Percentiles rank a stretch among this genome's conserved stretches.
Conservation (phyloP, 2,797 vertebrate genomes). For the Pantherophis vulpinus region DNA sequence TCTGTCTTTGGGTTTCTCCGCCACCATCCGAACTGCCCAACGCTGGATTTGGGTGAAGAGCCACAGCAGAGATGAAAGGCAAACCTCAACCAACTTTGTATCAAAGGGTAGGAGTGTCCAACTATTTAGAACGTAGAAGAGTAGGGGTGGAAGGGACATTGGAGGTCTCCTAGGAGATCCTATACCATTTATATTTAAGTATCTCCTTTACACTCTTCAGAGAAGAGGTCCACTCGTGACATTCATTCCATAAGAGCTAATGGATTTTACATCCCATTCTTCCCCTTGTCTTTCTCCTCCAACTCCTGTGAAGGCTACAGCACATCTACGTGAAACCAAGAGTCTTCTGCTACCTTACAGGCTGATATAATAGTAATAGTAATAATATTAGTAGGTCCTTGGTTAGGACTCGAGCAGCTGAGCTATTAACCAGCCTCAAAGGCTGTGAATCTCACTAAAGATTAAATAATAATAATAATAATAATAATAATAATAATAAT, state of each 20-base stretch:
- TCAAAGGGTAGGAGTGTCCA: background rate
- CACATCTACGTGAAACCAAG: background rate
- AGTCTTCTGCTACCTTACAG: background rate
- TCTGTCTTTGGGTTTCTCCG: background rate
- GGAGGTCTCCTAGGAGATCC: background rate
- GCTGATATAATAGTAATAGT: background rate
- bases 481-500: too few relatives aligned
- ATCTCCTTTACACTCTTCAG: background rate
- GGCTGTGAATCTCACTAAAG: too few relatives aligned
- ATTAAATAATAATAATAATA: too few relatives aligned
- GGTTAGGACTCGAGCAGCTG: too few relatives aligned
- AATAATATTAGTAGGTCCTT: too few relatives aligned
- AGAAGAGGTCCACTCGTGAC: background rate
- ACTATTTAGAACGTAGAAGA: background rate
- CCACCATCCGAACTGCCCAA: background rate
- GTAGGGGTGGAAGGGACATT: background rate
- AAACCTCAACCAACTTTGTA: background rate
- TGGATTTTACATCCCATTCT: background rate
- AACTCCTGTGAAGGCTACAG: background rate
- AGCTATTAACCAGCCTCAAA: too few relatives aligned
- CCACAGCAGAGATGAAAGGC: background rate
- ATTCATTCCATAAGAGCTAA: background rate
- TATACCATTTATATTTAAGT: background rate
- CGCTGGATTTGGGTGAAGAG: background rate
- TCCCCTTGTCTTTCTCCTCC: background rate